Conservation (phyloP, 2,113 vertebrate genomes). For the Ictidomys tridecemlineatus region DNA sequence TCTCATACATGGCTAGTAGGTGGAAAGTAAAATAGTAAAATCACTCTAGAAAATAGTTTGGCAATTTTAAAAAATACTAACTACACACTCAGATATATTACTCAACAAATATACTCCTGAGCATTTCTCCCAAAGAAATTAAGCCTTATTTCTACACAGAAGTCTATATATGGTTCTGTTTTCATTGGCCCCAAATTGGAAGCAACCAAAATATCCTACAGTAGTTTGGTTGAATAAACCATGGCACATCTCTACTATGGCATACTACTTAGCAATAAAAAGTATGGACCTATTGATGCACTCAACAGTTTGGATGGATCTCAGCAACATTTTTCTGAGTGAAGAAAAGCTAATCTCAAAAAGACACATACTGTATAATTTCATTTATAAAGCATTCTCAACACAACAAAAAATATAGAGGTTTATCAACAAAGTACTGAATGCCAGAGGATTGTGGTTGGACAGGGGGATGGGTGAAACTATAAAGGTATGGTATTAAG, state of each 20-base stretch:
- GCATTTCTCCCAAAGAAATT: background rate
- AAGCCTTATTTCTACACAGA: background rate
- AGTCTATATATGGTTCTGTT: background rate
- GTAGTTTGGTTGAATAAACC: slow-evolving; percentile 6
- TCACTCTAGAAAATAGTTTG: slow-evolving; percentile 5
- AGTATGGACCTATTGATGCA: background rate
- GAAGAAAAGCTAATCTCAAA: slow-evolving; percentile 25
- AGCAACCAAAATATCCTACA: background rate
- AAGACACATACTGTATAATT: background rate
- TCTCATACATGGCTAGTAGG: background rate
- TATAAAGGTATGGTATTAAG: background rate
- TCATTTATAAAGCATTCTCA: slow-evolving; percentile 19
- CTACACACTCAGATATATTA: background rate
- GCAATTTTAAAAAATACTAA: background rate
- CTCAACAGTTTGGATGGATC: background rate
- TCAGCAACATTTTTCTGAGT: background rate
- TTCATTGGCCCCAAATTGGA: background rate
- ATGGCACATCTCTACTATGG: background rate
- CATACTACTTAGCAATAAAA: background rate
- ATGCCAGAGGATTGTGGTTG: background rate
- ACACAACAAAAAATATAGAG: slow-evolving; percentile 28
- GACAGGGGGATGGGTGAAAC: background rate
- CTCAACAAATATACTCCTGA: background rate
- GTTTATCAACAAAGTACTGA: background rate
- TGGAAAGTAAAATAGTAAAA: background rate